A percentile compares a stretch with the other conserved stretches of the same genome.
phyloP scores from a whole-genome alignment of 1,140 invertebrate genomes.

The Theocolax elegans region DNA sequence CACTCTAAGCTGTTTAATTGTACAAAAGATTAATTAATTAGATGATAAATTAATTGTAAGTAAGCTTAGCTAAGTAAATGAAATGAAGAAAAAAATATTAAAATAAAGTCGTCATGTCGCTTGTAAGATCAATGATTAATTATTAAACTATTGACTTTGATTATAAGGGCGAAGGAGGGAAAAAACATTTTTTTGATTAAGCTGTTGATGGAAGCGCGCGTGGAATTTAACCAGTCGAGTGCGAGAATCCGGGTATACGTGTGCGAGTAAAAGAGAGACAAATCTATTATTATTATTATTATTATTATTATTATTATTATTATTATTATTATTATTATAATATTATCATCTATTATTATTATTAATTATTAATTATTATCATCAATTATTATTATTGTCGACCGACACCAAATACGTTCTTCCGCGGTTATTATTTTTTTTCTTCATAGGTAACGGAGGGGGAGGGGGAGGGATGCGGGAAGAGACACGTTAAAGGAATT shows the following conservation, averaged over 20 bases:
- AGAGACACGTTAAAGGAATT: constrained; percentile 39
- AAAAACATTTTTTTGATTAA: constrained; percentile 30
- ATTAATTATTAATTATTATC: no score
- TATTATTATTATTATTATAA: no score
- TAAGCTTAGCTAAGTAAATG: constrained; percentile 39
- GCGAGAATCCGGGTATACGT: not conserved
- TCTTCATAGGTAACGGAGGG: no score
- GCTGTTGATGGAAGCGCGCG: constrained; percentile 37
- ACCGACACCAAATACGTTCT: constrained; percentile 42
- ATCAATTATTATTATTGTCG: constrained; percentile 39
- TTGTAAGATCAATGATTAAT: constrained; percentile 39
- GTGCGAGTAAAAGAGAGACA: not conserved
- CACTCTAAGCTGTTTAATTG: constrained; percentile 47
- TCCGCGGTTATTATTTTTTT: constrained; percentile 40
- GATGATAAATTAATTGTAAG: constrained; percentile 40
- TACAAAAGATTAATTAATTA: constrained; percentile 50
- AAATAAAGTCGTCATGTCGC: constrained; percentile 16
- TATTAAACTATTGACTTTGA: constrained; percentile 35
- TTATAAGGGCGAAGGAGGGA: not conserved
- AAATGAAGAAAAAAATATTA: constrained; percentile 7
- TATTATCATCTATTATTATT: no score
- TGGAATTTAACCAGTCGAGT: constrained; percentile 38
- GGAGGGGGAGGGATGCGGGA: no score
- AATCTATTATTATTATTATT: no score
- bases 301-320: no score